Evolutionary conservation across 2,113 vertebrate genomes (phyloP), one percentile per base, ranked within the genome.

Genomic region (Chamaetylas fuelleborni): DNA sequence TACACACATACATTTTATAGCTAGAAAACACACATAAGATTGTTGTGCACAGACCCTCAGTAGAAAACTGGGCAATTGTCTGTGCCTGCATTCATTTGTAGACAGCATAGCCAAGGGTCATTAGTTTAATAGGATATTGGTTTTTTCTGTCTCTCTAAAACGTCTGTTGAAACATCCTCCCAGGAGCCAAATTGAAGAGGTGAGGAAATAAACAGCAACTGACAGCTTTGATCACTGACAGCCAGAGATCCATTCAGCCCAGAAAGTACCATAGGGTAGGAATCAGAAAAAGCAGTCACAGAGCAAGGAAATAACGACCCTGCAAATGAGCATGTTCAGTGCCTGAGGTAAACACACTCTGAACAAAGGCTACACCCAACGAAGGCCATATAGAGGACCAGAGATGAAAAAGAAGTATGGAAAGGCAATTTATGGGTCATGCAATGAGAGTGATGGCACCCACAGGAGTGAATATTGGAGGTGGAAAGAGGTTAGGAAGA

Each of bases 81-180:
- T 93, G 70, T 94, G 92, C 93, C 90, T 96, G 80, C 77, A 58
- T 93, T 95, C 42, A 28, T 90, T 91, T 67, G 72, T 93, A 93
- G 96, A 89, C 93, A 66, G 95, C 95, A 86, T 69, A 82, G 96
- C 93, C 91, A 95, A 97, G 97, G 97, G 97, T 98, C 97, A 97
- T 98, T 98, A 98, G 97, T 97, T 98, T 97, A 97, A 98, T 97
- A 96, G 97, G 97, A 96, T 97, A 97, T 97, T 98, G 97, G 2
- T 71, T 96, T 97, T 97, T 96, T 96, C 96, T 97, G 88, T 96
- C 94, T 96, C 92, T 98, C 97, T 97, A 94, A 97, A 98, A 96
- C 71, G 87, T 98, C 97, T 98, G 96, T 96, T 97, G 96, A 97
- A 98, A 97, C 96, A 97, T 97, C 96, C 92, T 97, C 95, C 93